Evolutionary conservation across 2,113 vertebrate species (phyloP).

Genomic region (Ceratotherium simum): DNA sequence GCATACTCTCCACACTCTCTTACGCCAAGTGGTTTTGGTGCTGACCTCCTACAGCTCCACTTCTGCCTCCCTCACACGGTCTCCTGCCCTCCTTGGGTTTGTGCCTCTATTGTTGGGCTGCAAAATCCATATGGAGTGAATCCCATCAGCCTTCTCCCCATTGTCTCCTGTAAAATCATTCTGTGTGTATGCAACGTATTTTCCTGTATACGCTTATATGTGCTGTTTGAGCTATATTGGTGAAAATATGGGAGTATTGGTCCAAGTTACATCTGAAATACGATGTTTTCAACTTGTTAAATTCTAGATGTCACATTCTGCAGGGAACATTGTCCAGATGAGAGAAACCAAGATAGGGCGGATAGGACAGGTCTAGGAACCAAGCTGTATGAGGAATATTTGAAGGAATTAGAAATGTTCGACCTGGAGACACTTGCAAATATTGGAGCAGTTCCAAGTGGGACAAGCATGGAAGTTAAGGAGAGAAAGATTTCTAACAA

Average conservation of each 20-base stretch:
- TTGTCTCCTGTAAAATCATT: neutral
- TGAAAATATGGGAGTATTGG: neutral
- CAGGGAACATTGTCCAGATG: neutral
- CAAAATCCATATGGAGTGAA: neutral
- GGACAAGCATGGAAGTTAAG: neutral
- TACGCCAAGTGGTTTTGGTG: neutral
- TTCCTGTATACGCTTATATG: neutral
- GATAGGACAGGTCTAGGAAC: neutral
- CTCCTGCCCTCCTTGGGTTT: neutral
- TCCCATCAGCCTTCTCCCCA: neutral
- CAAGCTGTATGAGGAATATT: neutral
- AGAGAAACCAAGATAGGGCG: neutral
- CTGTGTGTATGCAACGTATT: neutral
- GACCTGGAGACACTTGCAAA: neutral
- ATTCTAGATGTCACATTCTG: neutral
- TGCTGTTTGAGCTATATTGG: neutral
- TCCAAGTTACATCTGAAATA: neutral
- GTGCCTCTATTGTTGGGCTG: neutral
- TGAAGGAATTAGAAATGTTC: neutral
- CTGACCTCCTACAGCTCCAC: neutral
- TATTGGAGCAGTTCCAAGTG: neutral
- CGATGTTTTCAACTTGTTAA: neutral
- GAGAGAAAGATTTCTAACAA: neutral
- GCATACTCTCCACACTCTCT: too few species aligned
- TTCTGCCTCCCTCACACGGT: neutral